These are phyloP conservation scores for Steinernema khuongi DNA, from an alignment of 1,140 invertebrate genomes.

Conservation along the genomic window DNA sequence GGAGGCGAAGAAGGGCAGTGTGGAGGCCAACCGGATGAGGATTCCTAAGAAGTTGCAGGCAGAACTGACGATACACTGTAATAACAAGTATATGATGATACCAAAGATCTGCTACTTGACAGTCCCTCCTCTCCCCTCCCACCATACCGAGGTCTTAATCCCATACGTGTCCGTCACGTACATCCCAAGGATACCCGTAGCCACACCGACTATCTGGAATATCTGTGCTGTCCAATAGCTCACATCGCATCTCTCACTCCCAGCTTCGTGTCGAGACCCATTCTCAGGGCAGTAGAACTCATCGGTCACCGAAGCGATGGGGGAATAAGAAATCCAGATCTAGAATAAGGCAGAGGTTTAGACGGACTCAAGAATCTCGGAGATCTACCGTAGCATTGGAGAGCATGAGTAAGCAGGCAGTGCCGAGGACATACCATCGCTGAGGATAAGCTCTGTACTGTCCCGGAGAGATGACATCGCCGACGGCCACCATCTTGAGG, in stretches of 20 bases:
- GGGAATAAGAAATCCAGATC: slow-evolving; percentile 54
- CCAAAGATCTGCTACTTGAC: background rate
- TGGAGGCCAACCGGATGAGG: slow-evolving; percentile 33
- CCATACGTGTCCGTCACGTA: slow-evolving; percentile 54
- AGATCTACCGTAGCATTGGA: slow-evolving; percentile 56
- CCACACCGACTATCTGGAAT: slow-evolving; percentile 54
- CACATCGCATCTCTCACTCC: slow-evolving; percentile 36
- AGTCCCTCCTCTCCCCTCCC: too few species aligned
- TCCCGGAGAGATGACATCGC: background rate
- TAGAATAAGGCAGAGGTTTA: slow-evolving; percentile 29
- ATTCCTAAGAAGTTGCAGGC: slow-evolving; percentile 48
- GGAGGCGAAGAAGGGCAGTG: slow-evolving; percentile 45
- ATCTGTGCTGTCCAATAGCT: slow-evolving; percentile 50
- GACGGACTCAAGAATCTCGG: too few species aligned
- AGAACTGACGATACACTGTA: slow-evolving; percentile 43
- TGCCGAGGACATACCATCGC: slow-evolving; percentile 47
- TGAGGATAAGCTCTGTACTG: slow-evolving; percentile 25
- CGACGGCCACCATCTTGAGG: background rate
- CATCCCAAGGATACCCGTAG: slow-evolving; percentile 55
- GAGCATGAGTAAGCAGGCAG: slow-evolving; percentile 52
- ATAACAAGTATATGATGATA: background rate
- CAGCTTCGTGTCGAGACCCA: background rate
- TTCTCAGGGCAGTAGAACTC: slow-evolving; percentile 45
- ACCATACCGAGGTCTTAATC: slow-evolving; percentile 46
- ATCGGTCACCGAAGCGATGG: slow-evolving; percentile 42